Evolutionary conservation across 2,113 vertebrate genomes (phyloP).

Genomic region (Mystacornis crossleyi): DNA sequence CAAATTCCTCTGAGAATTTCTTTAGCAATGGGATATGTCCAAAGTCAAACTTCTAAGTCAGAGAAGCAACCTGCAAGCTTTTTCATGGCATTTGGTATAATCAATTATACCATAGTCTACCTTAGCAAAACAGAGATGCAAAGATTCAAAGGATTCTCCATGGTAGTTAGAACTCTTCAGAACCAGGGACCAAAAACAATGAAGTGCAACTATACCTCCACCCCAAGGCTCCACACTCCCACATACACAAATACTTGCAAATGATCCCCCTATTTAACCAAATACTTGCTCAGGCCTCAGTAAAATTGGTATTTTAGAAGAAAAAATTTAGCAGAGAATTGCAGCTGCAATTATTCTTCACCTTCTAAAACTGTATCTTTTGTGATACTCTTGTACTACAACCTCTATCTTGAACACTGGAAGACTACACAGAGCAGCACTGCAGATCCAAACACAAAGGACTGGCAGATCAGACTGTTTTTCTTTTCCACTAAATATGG

Average conservation of each 20-base stretch:
- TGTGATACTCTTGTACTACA: neutral
- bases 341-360: neutral
- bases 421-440: neutral
- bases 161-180: neutral
- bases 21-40: neutral
- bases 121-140: neutral
- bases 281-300: neutral
- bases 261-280: neutral
- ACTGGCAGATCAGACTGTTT: neutral
- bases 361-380: neutral
- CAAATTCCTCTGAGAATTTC: neutral
- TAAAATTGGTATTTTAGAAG: neutral
- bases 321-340: neutral
- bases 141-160: neutral
- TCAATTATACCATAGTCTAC: fast-evolving
- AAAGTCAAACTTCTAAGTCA: neutral
- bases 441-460: neutral
- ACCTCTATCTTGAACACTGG: neutral
- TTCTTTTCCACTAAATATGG: neutral
- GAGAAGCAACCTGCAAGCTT: neutral
- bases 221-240: neutral
- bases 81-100: neutral
- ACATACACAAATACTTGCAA: neutral
- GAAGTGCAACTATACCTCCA: neutral
- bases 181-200: neutral